These are phyloP conservation scores for Zaprionus ornatus DNA, from an alignment of 1,140 invertebrate species.

Conservation along the genomic window DNA sequence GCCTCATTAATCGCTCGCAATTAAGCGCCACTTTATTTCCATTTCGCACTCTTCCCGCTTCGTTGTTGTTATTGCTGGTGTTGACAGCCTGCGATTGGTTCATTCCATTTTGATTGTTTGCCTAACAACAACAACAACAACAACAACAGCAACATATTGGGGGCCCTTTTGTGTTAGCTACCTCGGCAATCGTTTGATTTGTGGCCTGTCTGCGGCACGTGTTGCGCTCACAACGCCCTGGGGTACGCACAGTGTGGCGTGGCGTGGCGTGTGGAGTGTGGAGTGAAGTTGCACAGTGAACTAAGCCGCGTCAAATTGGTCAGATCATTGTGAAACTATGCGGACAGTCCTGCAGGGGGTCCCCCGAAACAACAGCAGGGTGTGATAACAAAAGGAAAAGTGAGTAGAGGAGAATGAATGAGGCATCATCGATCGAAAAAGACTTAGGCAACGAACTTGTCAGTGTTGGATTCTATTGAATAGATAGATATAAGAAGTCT, in stretches of 20 bases:
- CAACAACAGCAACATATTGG: not conserved
- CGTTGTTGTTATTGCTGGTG: slow-evolving; percentile 14
- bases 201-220: slow-evolving; percentile 45
- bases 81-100: slow-evolving; percentile 24
- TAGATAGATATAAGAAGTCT: not conserved
- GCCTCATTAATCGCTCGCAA: slow-evolving; percentile 77
- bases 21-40: slow-evolving; percentile 75
- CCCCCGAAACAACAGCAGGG: not conserved
- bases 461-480: not conserved
- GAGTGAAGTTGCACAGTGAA: slow-evolving; percentile 8
- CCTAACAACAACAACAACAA: not conserved
- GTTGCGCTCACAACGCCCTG: slow-evolving; percentile 16
- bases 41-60: slow-evolving; percentile 56
- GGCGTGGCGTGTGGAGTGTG: too few species aligned
- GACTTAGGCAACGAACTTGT: slow-evolving; percentile 6
- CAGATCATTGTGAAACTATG: slow-evolving; percentile 22
- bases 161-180: slow-evolving; percentile 18
- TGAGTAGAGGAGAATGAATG: not conserved
- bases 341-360: slow-evolving; percentile 1
- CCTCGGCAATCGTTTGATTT: slow-evolving; percentile 32
- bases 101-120: slow-evolving; percentile 27
- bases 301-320: slow-evolving; percentile 32
- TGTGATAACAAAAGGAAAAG: slow-evolving; percentile 2
- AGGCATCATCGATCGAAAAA: not conserved
- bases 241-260: not conserved